A percentile compares a stretch with the other conserved stretches of the same genome.
Evolutionary conservation across 2,113 vertebrate genomes (phyloP).

Genomic region (Hoplias malabaricus): DNA sequence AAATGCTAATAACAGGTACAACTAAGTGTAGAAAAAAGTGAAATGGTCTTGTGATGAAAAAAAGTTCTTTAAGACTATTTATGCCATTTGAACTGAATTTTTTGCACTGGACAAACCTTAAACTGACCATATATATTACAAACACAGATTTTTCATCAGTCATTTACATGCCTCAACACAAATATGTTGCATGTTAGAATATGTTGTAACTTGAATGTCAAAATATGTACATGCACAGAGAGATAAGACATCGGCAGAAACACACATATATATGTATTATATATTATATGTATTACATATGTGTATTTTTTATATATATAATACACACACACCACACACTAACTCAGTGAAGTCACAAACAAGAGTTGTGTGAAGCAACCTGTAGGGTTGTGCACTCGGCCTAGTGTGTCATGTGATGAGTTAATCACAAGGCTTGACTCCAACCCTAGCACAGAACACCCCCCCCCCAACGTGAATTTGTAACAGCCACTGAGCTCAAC

Average conservation of each 20-base stretch:
- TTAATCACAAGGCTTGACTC: slow-evolving; percentile 33
- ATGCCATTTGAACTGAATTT: too few species aligned
- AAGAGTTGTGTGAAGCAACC: not conserved
- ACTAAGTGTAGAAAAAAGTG: too few species aligned
- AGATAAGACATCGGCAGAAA: not conserved
- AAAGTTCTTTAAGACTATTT: too few species aligned
- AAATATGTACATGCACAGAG: not conserved
- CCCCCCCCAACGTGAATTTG: too few species aligned
- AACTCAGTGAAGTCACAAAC: slow-evolving; percentile 17
- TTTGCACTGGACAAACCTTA: too few species aligned
- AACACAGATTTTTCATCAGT: not conserved
- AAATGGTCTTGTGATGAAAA: too few species aligned
- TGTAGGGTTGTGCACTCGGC: not conserved
- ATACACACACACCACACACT: too few species aligned
- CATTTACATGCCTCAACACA: not conserved
- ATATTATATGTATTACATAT: too few species aligned
- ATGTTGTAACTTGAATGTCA: not conserved
- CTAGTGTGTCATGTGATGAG: slow-evolving; percentile 35
- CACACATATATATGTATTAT: not conserved
- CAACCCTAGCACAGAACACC: not conserved
- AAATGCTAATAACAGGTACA: too few species aligned
- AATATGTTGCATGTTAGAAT: not conserved
- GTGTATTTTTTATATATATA: too few species aligned
- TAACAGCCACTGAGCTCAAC: not conserved
- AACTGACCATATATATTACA: not conserved